phyloP scores from a whole-genome alignment of 2,888 invertebrate species.

The Conistra vaccinii region DNA sequence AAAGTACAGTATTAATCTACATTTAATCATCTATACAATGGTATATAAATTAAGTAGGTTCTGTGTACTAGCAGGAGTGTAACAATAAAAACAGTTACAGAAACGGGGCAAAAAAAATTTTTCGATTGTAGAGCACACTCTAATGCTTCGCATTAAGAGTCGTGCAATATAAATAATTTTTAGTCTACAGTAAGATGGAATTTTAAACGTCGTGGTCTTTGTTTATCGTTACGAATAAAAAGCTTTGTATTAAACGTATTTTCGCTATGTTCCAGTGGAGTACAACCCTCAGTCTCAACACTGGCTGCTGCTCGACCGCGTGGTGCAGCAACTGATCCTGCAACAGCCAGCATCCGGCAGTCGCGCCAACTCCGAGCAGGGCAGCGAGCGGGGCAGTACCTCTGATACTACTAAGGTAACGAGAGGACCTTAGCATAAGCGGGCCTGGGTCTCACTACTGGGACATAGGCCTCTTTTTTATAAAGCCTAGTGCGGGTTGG shows the following conservation, averaged over 20 bases:
- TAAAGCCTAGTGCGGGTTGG: not conserved
- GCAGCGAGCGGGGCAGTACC: constrained; percentile 76
- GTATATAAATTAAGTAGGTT: no score
- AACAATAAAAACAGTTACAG: no score
- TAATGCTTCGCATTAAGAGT: no score
- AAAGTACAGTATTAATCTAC: no score
- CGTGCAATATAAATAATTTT: no score
- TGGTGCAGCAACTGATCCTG: constrained; percentile 97
- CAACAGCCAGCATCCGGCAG: constrained; percentile 91
- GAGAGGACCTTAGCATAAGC: not conserved
- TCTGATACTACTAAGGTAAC: constrained; percentile 80
- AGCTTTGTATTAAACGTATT: no score
- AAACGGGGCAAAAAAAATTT: no score
- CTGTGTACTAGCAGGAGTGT: no score
- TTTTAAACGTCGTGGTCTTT: not conserved
- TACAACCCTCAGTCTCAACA: constrained; percentile 97
- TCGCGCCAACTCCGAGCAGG: constrained; percentile 84
- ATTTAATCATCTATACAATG: no score
- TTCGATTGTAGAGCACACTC: no score
- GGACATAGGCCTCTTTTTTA: not conserved
- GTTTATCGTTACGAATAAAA: not conserved
- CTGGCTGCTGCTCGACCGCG: constrained; percentile 98
- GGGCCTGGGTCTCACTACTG: not conserved
- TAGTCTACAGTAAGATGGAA: not conserved
- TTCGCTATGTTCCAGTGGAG: constrained; percentile 91